phyloP scores from a whole-genome alignment of 2,888 invertebrate genomes.

The Prostheceraeus crozeri region DNA sequence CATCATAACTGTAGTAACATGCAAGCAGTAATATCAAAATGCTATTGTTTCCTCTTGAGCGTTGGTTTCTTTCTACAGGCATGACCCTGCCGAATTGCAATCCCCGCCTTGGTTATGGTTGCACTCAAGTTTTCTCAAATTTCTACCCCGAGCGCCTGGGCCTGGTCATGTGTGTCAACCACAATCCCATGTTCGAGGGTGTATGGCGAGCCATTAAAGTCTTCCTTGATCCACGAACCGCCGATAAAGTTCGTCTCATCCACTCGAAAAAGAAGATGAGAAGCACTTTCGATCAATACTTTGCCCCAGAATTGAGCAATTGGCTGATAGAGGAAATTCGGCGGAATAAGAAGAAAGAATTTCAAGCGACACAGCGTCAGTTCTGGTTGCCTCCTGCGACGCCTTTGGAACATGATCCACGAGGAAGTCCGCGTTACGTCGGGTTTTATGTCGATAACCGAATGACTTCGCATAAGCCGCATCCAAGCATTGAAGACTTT shows the following conservation, averaged over 20 bases:
- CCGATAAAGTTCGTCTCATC: conserved; percentile 48
- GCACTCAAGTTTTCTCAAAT: conserved; percentile 48
- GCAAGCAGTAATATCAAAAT: too few relatives aligned
- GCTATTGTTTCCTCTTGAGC: too few relatives aligned
- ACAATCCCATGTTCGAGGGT: conserved; percentile 51
- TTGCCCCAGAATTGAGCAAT: conserved; percentile 46
- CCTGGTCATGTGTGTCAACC: conserved; percentile 50
- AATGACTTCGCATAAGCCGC: conserved; percentile 45
- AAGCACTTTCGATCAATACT: conserved; percentile 45
- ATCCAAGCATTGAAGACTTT: conserved; percentile 49
- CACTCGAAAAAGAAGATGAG: conserved; percentile 47
- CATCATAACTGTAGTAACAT: too few relatives aligned
- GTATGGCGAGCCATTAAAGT: conserved; percentile 52
- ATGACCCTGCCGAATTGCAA: conserved; percentile 51
- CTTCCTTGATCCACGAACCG: conserved; percentile 49
- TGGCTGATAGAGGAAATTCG: conserved; percentile 52
- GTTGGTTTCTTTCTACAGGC: conserved; percentile 43
- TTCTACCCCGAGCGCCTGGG: conserved; percentile 56
- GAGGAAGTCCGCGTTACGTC: conserved; percentile 49
- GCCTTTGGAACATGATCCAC: conserved; percentile 47
- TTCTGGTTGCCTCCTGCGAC: conserved; percentile 47
- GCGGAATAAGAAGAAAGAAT: conserved; percentile 47
- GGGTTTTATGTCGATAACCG: conserved; percentile 40
- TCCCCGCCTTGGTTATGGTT: conserved; percentile 50
- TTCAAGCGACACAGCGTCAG: conserved; percentile 44